phyloP scores from a whole-genome alignment of 2,888 invertebrate species.

The Ophion ellenae region DNA sequence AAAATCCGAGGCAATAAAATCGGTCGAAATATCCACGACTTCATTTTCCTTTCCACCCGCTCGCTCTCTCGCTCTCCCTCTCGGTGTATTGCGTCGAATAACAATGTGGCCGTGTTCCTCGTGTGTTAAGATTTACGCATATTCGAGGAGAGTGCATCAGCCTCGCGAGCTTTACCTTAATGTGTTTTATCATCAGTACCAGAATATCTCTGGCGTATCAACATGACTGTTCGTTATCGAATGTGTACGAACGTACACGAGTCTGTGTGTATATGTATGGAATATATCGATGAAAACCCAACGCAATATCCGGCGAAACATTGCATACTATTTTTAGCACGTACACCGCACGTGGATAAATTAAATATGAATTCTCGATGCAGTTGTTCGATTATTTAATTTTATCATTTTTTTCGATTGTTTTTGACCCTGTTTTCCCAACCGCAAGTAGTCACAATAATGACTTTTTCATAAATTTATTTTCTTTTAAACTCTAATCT shows the following conservation, averaged over 20 bases:
- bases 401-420: not conserved
- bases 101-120: conserved; percentile 34
- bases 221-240: conserved; percentile 66
- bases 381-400: not conserved
- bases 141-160: conserved; percentile 51
- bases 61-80: not conserved
- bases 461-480: not conserved
- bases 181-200: conserved; percentile 64
- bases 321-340: conserved; percentile 13
- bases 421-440: not conserved
- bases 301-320: not conserved
- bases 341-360: not conserved
- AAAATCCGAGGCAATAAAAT: conserved; percentile 69
- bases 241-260: conserved; percentile 37
- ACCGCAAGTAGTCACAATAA: not conserved
- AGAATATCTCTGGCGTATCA: conserved; percentile 67
- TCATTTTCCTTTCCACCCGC: conserved; percentile 9
- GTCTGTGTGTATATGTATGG: not conserved
- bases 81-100: conserved; percentile 18
- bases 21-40: conserved; percentile 59
- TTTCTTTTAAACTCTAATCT: too few relatives aligned
- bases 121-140: conserved; percentile 46
- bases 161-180: conserved; percentile 52
- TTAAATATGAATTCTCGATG: not conserved
- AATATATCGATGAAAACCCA: conserved; percentile 14